Evolutionary conservation across 2,113 vertebrate species (phyloP), one percentile per base, ranked within the genome.

Genomic region (Mungos mungo): DNA sequence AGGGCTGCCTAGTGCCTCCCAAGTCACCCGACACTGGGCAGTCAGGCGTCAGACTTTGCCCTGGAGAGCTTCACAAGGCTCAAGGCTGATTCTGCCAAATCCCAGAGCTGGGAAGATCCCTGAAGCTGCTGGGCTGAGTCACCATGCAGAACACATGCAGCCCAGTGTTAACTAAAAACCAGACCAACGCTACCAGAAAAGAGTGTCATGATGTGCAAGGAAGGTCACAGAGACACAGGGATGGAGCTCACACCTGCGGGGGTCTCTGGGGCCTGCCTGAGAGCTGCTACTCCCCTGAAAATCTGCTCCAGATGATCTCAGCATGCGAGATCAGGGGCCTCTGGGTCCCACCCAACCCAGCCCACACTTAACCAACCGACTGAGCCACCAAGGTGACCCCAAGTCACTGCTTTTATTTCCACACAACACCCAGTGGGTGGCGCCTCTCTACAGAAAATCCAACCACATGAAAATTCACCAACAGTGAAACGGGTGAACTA

Each of bases 1-100:
- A n/a, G 38, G 8, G n/a, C 29, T 10, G 23, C 23, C 83, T 41
- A 41, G 12, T 1, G 25, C 16, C n/a, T 87, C 45, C 45, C n/a
- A 21, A 5, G 7, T 71, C 52, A 10, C 25, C 0, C 0, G 9
- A 18, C 1, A 6, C 45, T 16, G 35, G 63, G 69, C 16, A 11
- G 11, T 4, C 63, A 27, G 87, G 71, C 1, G 9, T 71, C 65
- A 57, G 50, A 71, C 77, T 52, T 16, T 82, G 50, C 14, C 65
- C 31, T 50, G 31, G 27, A 81, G 29, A 33, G 72, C 31, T 7
- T 29, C 31, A 92, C 35, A 27, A 68, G 66, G 66, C 19, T 72
- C 87, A n/a, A 60, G 13, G 54, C 52, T 60, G 52, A 76, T 60
- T 33, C 50, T 45, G n/a, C 33, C 47, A 25, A 81, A 92, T 23